phyloP scores from a whole-genome alignment of 2,888 invertebrate species.

The Cataglyphis rosenhaueri region DNA sequence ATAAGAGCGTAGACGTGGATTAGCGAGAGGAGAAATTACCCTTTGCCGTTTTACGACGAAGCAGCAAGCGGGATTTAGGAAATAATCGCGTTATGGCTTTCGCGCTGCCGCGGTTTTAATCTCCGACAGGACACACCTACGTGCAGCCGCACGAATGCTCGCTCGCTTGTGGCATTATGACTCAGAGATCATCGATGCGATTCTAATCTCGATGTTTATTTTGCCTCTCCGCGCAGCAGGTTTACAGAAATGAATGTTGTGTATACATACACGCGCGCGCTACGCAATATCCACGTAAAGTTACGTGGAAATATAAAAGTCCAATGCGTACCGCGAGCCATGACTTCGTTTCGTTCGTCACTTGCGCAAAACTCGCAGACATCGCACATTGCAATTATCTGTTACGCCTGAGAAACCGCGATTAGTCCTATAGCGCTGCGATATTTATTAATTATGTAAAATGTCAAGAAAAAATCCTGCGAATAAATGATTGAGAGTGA shows the following conservation, averaged over 20 bases:
- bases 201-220: constrained; percentile 63
- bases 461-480: constrained; percentile 17
- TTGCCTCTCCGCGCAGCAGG: constrained; percentile 33
- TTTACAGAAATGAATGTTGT: constrained; percentile 47
- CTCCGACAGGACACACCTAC: constrained; percentile 65
- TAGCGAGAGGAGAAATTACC: constrained; percentile 8
- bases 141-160: constrained; percentile 21
- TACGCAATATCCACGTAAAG: constrained; percentile 44
- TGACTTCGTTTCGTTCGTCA: constrained; percentile 46
- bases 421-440: background rate
- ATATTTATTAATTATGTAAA: constrained; percentile 44
- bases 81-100: constrained; percentile 62
- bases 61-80: constrained; percentile 63
- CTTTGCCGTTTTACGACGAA: constrained; percentile 35
- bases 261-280: constrained; percentile 4
- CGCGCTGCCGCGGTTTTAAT: constrained; percentile 55
- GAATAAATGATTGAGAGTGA: background rate
- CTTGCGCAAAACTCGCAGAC: constrained; percentile 34
- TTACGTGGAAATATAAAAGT: constrained; percentile 41
- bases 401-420: constrained; percentile 37
- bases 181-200: constrained; percentile 63
- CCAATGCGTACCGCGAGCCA: background rate
- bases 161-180: constrained; percentile 47
- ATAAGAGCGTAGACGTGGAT: background rate
- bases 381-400: constrained; percentile 9